Evolutionary conservation across 2,113 vertebrate species (phyloP).

Genomic region (Platichthys flesus): DNA sequence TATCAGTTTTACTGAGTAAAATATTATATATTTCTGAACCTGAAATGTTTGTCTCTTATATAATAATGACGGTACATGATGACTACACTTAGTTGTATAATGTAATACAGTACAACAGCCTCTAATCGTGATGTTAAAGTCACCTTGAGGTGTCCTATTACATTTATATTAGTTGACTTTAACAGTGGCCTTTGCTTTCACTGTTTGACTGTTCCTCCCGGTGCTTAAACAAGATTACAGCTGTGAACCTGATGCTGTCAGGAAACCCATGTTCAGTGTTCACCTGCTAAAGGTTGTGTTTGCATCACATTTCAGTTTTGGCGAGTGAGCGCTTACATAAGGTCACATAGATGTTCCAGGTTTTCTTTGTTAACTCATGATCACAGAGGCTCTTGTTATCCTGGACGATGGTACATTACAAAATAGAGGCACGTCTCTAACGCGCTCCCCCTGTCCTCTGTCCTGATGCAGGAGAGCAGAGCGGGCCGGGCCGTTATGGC

Average conservation of each 20-base stretch:
- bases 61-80: not conserved
- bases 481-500: conserved; percentile 3
- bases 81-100: not conserved
- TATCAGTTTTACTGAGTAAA: too few relatives aligned
- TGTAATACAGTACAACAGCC: not conserved
- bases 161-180: not conserved
- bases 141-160: not conserved
- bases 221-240: conserved; percentile 38
- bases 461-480: conserved; percentile 15
- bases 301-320: conserved; percentile 32
- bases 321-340: conserved; percentile 43
- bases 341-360: conserved; percentile 16
- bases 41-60: too few relatives aligned
- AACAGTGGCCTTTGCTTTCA: not conserved
- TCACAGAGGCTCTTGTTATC: conserved; percentile 27
- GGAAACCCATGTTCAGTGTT: conserved; percentile 37
- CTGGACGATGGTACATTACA: conserved; percentile 17
- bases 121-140: not conserved
- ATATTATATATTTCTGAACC: too few relatives aligned
- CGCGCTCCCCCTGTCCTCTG: conserved; percentile 4
- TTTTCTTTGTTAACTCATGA: conserved; percentile 21
- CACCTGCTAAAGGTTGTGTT: conserved; percentile 54
- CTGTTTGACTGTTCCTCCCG: conserved; percentile 30
- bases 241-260: conserved; percentile 35
- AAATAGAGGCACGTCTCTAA: conserved; percentile 5